A percentile compares a stretch with the other conserved stretches of the same genome.
Conservation (phyloP, 2,888 invertebrate genomes). For the Neocrepidodera transversa region DNA sequence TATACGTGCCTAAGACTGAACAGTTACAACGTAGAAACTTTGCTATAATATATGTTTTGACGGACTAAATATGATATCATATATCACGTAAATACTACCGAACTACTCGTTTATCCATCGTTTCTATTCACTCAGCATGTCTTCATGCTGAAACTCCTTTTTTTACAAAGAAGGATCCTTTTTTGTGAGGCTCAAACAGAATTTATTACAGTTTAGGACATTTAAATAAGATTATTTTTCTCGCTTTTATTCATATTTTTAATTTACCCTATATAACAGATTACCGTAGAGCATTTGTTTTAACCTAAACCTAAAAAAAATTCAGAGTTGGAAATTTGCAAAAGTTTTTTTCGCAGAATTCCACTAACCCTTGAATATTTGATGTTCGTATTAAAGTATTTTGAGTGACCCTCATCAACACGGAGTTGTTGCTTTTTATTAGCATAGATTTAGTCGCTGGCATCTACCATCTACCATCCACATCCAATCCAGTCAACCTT, state of each 20-base stretch:
- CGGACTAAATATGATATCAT: conserved; percentile 10
- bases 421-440: conserved; percentile 42
- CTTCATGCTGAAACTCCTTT: not conserved
- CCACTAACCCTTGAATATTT: conserved; percentile 21
- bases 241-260: no score
- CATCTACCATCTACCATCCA: conserved; percentile 14
- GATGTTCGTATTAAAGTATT: conserved; percentile 37
- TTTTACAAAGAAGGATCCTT: not conserved
- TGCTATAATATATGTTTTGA: conserved; percentile 4
- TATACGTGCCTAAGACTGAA: conserved; percentile 7
- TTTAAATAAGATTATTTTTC: no score
- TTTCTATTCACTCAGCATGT: conserved; percentile 12
- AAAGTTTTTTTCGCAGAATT: not conserved
- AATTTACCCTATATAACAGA: no score
- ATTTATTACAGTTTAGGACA: no score
- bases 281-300: no score
- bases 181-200: not conserved
- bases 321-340: not conserved
- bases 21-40: conserved; percentile 5
- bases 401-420: conserved; percentile 42
- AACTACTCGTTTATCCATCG: conserved; percentile 7
- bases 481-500: conserved; percentile 36
- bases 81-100: not conserved
- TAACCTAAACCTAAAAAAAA: not conserved
- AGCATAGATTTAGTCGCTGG: conserved; percentile 37